Percentiles rank a stretch among this genome's conserved stretches.
phyloP scores from a whole-genome alignment of 2,888 invertebrate species.

The Osmoderma eremita region DNA sequence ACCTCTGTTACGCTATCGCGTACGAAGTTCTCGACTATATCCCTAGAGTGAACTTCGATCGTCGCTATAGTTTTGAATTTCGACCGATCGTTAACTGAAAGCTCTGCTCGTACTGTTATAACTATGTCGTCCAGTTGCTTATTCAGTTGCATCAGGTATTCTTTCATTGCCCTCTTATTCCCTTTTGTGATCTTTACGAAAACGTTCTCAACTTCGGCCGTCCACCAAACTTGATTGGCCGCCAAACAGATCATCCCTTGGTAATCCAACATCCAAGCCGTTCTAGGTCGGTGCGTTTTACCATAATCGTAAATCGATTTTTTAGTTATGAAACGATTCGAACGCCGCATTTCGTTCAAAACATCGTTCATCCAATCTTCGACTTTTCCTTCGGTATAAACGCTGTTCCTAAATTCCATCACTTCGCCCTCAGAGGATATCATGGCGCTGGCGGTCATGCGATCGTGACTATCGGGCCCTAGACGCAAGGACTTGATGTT shows the following conservation, averaged over 20 bases:
- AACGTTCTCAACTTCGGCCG: conserved; percentile 92
- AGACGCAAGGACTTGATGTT: conserved; percentile 75
- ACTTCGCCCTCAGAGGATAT: conserved; percentile 88
- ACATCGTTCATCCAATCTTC: conserved; percentile 94
- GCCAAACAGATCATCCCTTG: conserved; percentile 75
- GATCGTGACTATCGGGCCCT: conserved; percentile 72
- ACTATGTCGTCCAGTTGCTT: conserved; percentile 86
- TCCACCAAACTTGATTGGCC: conserved; percentile 95
- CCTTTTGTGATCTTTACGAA: conserved; percentile 79
- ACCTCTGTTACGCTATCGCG: conserved; percentile 84
- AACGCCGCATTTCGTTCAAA: conserved; percentile 82
- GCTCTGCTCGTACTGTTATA: conserved; percentile 75
- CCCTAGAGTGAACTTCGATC: conserved; percentile 91
- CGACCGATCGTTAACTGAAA: conserved; percentile 82
- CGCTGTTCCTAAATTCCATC: conserved; percentile 81
- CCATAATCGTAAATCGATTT: conserved; percentile 90
- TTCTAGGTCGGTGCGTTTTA: conserved; percentile 73
- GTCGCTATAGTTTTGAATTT: conserved; percentile 92
- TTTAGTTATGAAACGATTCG: conserved; percentile 86
- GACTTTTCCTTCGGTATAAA: conserved; percentile 81
- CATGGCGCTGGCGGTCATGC: conserved; percentile 81
- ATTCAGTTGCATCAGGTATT: conserved; percentile 83
- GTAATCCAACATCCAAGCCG: conserved; percentile 89
- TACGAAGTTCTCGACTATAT: conserved; percentile 86
- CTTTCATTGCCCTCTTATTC: conserved; percentile 89